Conservation (phyloP, 2,888 invertebrate species). For the Leucophenga maculata region DNA sequence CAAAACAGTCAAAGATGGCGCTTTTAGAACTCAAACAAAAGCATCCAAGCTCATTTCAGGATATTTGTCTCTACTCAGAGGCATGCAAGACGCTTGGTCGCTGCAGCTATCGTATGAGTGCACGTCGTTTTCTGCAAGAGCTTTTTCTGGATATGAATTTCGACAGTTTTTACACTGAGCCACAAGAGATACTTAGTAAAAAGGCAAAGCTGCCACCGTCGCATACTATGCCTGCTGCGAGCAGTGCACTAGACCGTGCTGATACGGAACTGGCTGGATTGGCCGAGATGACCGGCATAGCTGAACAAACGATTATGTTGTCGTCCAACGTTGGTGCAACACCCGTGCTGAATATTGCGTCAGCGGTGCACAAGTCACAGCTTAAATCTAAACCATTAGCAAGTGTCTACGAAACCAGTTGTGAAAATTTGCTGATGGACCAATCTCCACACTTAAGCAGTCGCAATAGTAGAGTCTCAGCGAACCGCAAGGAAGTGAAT, state of each 20-base stretch:
- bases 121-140: slow-evolving; percentile 92
- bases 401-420: slow-evolving; percentile 73
- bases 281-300: background rate
- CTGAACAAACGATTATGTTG: slow-evolving; percentile 12
- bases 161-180: slow-evolving; percentile 76
- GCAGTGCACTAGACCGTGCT: background rate
- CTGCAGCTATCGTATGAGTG: slow-evolving; percentile 85
- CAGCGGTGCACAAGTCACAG: slow-evolving; percentile 51
- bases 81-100: slow-evolving; percentile 85
- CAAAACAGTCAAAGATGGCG: slow-evolving; percentile 86
- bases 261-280: background rate
- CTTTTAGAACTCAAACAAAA: slow-evolving; percentile 83
- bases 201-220: slow-evolving; percentile 59
- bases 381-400: slow-evolving; percentile 71
- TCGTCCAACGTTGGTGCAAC: background rate
- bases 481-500: slow-evolving; percentile 29
- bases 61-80: slow-evolving; percentile 94
- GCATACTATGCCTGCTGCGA: background rate
- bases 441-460: slow-evolving; percentile 48
- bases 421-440: slow-evolving; percentile 71
- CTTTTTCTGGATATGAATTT: slow-evolving; percentile 90
- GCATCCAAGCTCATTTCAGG: slow-evolving; percentile 83
- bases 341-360: background rate
- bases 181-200: slow-evolving; percentile 73
- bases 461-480: slow-evolving; percentile 29